Percentiles rank a stretch among this genome's conserved stretches.
phyloP scores from a whole-genome alignment of 2,888 invertebrate species.

The Sisyra nigra region DNA sequence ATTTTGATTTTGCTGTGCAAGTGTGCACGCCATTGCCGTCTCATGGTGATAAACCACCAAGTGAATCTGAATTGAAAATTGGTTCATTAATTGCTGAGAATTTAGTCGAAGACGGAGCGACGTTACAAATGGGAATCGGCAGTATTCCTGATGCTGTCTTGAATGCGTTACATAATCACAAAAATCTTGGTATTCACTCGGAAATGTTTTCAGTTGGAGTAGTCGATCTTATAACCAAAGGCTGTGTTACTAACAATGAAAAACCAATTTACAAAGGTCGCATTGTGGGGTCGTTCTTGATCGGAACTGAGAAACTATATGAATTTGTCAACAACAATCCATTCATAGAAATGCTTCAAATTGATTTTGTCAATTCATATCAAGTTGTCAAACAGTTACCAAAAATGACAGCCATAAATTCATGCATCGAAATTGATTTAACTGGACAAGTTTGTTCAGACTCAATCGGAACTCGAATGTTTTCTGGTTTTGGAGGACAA shows the following conservation, averaged over 20 bases:
- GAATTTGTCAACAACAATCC: constrained; percentile 48
- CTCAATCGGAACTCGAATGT: constrained; percentile 39
- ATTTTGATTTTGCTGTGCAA: constrained; percentile 41
- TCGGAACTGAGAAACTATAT: constrained; percentile 40
- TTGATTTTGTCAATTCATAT: constrained; percentile 35
- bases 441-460: constrained; percentile 48
- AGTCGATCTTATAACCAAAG: constrained; percentile 37
- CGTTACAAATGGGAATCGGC: constrained; percentile 48
- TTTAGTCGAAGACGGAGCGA: constrained; percentile 42
- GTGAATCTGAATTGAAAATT: constrained; percentile 34
- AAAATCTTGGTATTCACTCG: constrained; percentile 44
- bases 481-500: constrained; percentile 48
- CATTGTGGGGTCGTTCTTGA: constrained; percentile 38
- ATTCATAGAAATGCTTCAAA: constrained; percentile 34
- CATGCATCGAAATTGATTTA: constrained; percentile 47
- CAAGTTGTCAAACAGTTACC: constrained; percentile 38
- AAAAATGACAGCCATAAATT: constrained; percentile 46
- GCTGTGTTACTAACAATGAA: constrained; percentile 39
- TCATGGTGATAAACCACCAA: constrained; percentile 23
- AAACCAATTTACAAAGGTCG: constrained; percentile 39
- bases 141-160: constrained; percentile 45
- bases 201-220: constrained; percentile 48
- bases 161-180: constrained; percentile 33
- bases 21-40: constrained; percentile 27
- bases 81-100: constrained; percentile 42